A percentile compares a stretch with the other conserved stretches of the same genome.
phyloP scores from a whole-genome alignment of 1,140 invertebrate species.

The Drosophila subpulchrella region DNA sequence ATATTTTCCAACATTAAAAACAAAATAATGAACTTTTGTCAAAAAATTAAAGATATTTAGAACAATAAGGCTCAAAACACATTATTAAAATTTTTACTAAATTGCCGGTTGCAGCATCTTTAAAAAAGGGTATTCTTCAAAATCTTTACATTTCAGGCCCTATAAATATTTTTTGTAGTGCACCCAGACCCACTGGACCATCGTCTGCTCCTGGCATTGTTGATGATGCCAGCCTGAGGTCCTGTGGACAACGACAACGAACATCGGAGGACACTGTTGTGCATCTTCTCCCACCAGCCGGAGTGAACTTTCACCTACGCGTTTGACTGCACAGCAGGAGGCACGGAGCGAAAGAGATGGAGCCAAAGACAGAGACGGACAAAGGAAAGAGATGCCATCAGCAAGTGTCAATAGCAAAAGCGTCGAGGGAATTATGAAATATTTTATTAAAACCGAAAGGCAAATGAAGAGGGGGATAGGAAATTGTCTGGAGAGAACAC shows the following conservation, averaged over 20 bases:
- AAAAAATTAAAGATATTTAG: too few species aligned
- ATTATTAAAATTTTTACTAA: too few species aligned
- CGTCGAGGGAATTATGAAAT: conserved; percentile 78
- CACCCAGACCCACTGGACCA: conserved; percentile 8
- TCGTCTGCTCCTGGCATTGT: conserved; percentile 68
- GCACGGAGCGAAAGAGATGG: conserved; percentile 9
- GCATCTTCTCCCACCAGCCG: conserved; percentile 33
- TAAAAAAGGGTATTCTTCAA: too few species aligned
- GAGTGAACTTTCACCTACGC: conserved; percentile 75
- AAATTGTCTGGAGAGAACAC: conserved; percentile 19
- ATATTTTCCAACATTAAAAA: too few species aligned
- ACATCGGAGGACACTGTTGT: conserved; percentile 32
- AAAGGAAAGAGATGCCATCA: conserved; percentile 58
- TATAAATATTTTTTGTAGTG: neutral
- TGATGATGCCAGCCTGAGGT: conserved; percentile 55
- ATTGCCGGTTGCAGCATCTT: too few species aligned
- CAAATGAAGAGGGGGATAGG: conserved; percentile 34
- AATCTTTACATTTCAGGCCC: too few species aligned
- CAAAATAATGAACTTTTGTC: too few species aligned
- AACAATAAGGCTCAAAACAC: too few species aligned
- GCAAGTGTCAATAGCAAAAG: conserved; percentile 80
- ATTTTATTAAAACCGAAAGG: conserved; percentile 79
- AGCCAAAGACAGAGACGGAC: conserved; percentile 5
- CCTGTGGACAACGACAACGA: conserved; percentile 43
- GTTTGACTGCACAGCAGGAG: conserved; percentile 64